phyloP scores from a whole-genome alignment of 1,140 invertebrate species.

The Trachymyrmex cornetzi region DNA sequence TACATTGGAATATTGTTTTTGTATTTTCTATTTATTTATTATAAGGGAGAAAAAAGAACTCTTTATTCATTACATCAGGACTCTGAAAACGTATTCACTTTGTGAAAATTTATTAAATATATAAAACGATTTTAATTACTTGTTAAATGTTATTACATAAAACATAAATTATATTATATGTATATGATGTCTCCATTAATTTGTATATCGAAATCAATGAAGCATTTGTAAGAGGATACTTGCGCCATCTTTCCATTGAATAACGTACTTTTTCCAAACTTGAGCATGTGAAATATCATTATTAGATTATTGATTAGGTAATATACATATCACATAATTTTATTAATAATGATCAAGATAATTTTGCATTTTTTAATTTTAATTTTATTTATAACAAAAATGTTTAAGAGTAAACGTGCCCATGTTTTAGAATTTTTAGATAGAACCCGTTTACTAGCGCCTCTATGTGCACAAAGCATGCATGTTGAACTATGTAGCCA shows the following conservation, averaged over 20 bases:
- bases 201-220: background rate
- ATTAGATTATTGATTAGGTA: background rate
- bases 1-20: background rate
- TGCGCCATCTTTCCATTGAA: slow-evolving; percentile 12
- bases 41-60: background rate
- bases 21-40: background rate
- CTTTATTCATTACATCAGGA: background rate
- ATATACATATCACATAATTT: background rate
- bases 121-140: background rate
- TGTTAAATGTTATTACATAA: background rate
- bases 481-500: too few species aligned
- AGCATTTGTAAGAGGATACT: background rate
- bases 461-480: too few species aligned
- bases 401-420: too few species aligned
- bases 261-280: background rate
- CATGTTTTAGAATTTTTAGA: too few species aligned
- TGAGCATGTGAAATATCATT: background rate
- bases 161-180: background rate
- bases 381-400: background rate
- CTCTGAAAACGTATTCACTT: background rate
- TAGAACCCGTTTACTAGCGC: too few species aligned
- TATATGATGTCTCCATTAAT: background rate
- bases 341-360: background rate
- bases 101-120: slow-evolving; percentile 13
- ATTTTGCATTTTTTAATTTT: background rate